Percentiles rank a stretch among this genome's conserved stretches.
phyloP scores from a whole-genome alignment of 2,797 vertebrate genomes.

The Aselliscus stoliczkanus region DNA sequence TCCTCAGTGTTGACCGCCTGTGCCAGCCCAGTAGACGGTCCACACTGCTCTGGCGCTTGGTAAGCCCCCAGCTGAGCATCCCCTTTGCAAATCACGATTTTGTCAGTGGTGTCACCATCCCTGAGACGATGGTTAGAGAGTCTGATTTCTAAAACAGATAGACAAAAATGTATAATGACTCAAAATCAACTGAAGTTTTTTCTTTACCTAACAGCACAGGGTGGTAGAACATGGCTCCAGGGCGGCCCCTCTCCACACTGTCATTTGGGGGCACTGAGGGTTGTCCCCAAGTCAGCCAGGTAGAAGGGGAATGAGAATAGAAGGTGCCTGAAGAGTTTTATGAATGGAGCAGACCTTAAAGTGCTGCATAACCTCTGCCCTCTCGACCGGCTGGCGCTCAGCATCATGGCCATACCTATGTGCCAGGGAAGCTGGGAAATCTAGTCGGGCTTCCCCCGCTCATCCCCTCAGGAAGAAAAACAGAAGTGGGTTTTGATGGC shows the following conservation, averaged over 20 bases:
- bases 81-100: not conserved
- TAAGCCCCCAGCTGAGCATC: not conserved
- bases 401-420: not conserved
- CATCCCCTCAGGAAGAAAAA: not conserved
- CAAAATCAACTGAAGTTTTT: not conserved
- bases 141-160: not conserved
- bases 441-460: not conserved
- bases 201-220: not conserved
- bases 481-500: not conserved
- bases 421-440: not conserved
- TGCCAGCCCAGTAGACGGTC: not conserved
- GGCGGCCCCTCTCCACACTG: not conserved
- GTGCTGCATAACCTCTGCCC: not conserved
- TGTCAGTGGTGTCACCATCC: not conserved
- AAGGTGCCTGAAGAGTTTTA: not conserved
- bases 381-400: not conserved
- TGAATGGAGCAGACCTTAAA: no score
- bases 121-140: not conserved
- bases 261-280: not conserved
- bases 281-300: not conserved
- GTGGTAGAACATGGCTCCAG: not conserved
- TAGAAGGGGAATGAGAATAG: no score
- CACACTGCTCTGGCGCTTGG: not conserved
- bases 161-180: not conserved
- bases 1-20: not conserved